Evolutionary conservation across 1,140 invertebrate species (phyloP), one percentile per base, ranked within the genome.

Genomic region (Drosophila teissieri): DNA sequence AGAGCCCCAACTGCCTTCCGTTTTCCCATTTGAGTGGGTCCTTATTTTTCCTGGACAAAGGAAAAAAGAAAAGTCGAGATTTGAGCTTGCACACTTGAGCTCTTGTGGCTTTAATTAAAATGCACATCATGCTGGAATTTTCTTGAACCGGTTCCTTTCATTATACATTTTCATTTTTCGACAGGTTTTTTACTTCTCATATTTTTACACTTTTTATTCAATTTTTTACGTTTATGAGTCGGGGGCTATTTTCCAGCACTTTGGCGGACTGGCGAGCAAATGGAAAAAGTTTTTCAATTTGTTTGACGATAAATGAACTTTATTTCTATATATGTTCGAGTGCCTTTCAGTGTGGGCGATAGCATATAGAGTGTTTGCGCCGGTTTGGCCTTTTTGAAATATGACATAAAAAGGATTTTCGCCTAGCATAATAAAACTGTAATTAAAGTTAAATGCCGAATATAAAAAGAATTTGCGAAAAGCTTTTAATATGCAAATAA

Each of bases 261-360:
- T 75, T 79, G 55, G 51, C 51, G 76, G 65, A 70, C 67, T 54
- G 79, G 55, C 61, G 62, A 73, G 61, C 68, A 86, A 86, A 86
- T 86, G 82, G 82, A 79, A 88, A 86, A 86, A 86, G 79, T 86
- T 86, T 86, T 86, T 86, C 82, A 86, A 86, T 86, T 86, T 86
- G 73, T 85, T 83, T 88, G 83, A 88, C 82, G 78, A 86, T 88
- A 88, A 86, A 82, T 88, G 78, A 81, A 76, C 80, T 88, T 44
- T 79, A 65, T 65, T 60, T 58, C 49, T 74, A 65, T 68, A 56
- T 48, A 46, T 46, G 58, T 22, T 55, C 46, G 42, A 39, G 45
- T 44, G 53, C 37, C 19, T 19, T 40, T 40, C 19, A 45, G 52
- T 69, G 60, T 46, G 12, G 34, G 31, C n/a, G n/a, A 11, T 1